Base-by-base conservation (phyloP, 2,888 invertebrate species). In the Rhodophaea formosa region DNA sequence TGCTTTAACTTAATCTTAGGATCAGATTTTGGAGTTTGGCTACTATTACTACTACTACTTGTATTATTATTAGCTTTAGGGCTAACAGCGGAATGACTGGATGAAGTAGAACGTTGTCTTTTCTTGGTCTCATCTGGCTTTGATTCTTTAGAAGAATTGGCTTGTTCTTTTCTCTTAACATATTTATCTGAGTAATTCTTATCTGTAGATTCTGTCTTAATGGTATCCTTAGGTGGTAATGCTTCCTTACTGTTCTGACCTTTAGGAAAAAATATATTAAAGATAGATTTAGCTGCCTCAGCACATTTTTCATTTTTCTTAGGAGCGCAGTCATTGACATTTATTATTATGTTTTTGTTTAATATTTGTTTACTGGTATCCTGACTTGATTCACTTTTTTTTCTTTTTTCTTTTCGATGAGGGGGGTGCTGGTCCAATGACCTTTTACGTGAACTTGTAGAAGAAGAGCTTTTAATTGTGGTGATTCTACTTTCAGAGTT, bases 341-440 rank as follows among this genome's bases (percentile, higher is more conserved):
- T 72, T 61, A 66, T 62, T 30, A 72, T 74, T 16, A 69, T 71
- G 54, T 77, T 74, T 64, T 75, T 82, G 60, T 77, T 74, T 47
- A 71, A 60, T 49, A 67, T 70, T 58, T 76, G 71, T 60, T 77
- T 77, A 44, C 58, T 69, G 15, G 70, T 43, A 15, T 80, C 76
- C 16, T 66, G 68, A 61, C 62, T 64, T 10, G 69, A 64, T 59
- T 83, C 82, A 65, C 74, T 75, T 88, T 89, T 91, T 69, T 88
- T 91, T 30, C 88, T 82, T 74, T 91, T 91, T 76, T 91, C 91
- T 77, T 90, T 91, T 46, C 90, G 83, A 68, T 91, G 90, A 15
- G 84, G 80, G 44, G 89, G 86, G 69, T 79, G 84, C 70, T 88
- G 84, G 17, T 91, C 88, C 61, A 74, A 73, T 7, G 86, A 84